Evolutionary conservation across 2,797 vertebrate species (phyloP), one percentile per base, ranked within the genome.

Genomic region (Pteropus rufus): DNA sequence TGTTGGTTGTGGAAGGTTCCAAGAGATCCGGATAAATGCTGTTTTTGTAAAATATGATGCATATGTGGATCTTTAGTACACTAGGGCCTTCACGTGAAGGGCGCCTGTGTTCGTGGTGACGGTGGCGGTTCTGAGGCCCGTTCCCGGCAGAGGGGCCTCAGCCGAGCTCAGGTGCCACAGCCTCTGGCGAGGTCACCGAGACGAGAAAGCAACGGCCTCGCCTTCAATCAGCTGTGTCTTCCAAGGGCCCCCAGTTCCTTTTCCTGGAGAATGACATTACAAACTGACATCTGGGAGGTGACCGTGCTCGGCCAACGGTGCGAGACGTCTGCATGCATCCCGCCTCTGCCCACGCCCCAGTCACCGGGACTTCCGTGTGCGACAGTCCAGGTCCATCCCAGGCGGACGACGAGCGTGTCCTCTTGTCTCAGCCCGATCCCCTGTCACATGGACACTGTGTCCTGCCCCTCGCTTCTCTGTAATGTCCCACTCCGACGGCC

Each of bases 41-140:
- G 41, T 70, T 92, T 89, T 90, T 86, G 52, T 93, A 76, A 75
- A 84, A 26, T 62, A 31, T 58, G 31, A 34, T 7, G 52, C 67
- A 36, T 21, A 9, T 34, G 9, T 46, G 72, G 64, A 39, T 65
- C 86, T 93, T 75, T 69, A 95, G 58, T 91, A 86, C 93, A 93
- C 60, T 5, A 62, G 73, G 60, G 29, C 11, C 9, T 85, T 75
- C 54, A 24, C 14, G 85, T 46, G 64, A 19, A 23, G 41, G 11
- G 58, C 1, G 23, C 52, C 60, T 76, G 36, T 46, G n/a, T 90
- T 85, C 8, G 11, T 82, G 49, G 1, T 3, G 46, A 72, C 23
- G 0, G 0, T 3, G 46, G 80, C 23, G 0, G 0, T 65, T 41
- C 34, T 36, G 39, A 41, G 67, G 46, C 7, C 29, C 14, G 2